Evolutionary conservation across 1,140 invertebrate genomes (phyloP).

Genomic region (Cyrtorhinus lividipennis): DNA sequence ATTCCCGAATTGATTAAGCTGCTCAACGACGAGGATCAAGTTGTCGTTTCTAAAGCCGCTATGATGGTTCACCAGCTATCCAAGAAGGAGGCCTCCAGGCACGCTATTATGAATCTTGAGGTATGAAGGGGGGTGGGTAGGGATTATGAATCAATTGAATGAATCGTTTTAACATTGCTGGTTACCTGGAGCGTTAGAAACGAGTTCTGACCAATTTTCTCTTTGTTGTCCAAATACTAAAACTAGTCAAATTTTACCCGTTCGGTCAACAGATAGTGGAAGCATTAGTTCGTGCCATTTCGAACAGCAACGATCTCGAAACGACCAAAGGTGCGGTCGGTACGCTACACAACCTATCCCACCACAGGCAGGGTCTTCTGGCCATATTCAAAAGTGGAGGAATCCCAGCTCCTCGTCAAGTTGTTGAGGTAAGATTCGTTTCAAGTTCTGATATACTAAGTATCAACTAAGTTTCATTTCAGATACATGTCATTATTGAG

Average conservation of each 20-base stretch:
- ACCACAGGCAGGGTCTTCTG: conserved; percentile 87
- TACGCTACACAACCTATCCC: conserved; percentile 92
- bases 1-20: conserved; percentile 97
- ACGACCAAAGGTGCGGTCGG: conserved; percentile 93
- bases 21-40: conserved; percentile 94
- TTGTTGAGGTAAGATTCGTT: conserved; percentile 45
- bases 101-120: conserved; percentile 83
- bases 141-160: no score
- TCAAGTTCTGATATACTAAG: background rate
- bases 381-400: conserved; percentile 98
- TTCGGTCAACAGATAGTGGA: conserved; percentile 64
- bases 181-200: no score
- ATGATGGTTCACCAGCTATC: conserved; percentile 99
- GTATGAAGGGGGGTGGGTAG: conserved; percentile 54
- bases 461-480: no score
- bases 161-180: no score
- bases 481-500: no score
- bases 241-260: background rate
- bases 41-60: conserved; percentile 90
- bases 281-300: conserved; percentile 84
- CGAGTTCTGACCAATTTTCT: no score
- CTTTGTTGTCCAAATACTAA: no score
- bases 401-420: conserved; percentile 91
- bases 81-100: conserved; percentile 95
- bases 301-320: conserved; percentile 89